These are phyloP conservation scores for Siniperca scherzeri DNA, from an alignment of 2,797 vertebrate genomes.

Conservation along the genomic window DNA sequence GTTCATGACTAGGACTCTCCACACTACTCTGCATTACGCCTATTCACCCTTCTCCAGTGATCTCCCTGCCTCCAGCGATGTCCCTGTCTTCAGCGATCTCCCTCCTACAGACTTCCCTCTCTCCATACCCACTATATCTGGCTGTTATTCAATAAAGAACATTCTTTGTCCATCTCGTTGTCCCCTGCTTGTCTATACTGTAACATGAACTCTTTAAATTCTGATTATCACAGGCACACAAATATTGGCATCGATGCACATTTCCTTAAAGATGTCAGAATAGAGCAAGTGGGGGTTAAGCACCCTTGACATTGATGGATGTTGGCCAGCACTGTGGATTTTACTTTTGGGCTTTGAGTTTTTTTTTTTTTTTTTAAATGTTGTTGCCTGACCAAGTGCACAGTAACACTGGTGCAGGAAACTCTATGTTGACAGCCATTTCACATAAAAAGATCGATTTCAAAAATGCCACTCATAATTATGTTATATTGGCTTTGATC, in stretches of 20 bases:
- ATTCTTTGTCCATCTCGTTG: too few relatives aligned
- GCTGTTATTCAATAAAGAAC: too few relatives aligned
- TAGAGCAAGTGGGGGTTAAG: constrained; percentile 6
- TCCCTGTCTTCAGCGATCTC: too few relatives aligned
- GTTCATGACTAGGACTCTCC: too few relatives aligned
- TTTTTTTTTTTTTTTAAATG: constrained; percentile 2
- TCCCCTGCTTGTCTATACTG: too few relatives aligned
- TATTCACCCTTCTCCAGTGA: too few relatives aligned
- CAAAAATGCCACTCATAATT: constrained; percentile 14
- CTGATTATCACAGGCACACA: background rate
- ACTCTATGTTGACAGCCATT: constrained; percentile 2
- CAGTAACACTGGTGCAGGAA: background rate
- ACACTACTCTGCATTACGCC: too few relatives aligned
- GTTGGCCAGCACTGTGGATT: background rate
- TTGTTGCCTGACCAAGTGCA: background rate
- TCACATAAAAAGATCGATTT: background rate
- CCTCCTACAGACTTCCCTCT: too few relatives aligned
- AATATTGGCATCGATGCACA: background rate
- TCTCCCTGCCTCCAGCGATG: too few relatives aligned
- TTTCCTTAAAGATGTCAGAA: constrained; percentile 19
- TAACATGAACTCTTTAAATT: background rate
- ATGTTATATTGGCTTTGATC: background rate
- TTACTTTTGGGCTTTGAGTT: constrained; percentile 20
- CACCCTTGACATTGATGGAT: constrained; percentile 20
- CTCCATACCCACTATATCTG: too few relatives aligned